Percentiles rank a stretch among this genome's conserved stretches.
These are phyloP conservation scores for Mimumesa dahlbomi DNA, from an alignment of 2,888 invertebrate genomes.

Conservation along the genomic window DNA sequence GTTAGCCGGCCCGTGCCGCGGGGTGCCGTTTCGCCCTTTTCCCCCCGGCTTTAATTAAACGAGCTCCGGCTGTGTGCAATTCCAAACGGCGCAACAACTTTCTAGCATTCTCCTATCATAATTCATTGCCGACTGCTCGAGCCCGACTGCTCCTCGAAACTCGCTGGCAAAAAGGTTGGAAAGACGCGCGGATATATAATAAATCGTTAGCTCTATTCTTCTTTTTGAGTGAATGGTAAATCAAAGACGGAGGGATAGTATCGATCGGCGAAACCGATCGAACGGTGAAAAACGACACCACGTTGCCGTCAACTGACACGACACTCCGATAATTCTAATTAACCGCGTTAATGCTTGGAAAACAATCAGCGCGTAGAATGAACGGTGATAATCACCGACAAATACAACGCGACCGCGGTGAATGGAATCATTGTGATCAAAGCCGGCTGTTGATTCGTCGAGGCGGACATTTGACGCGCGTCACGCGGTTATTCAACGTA, in stretches of 20 bases:
- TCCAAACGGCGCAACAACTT: not conserved
- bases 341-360: not conserved
- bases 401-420: not conserved
- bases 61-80: constrained; percentile 3
- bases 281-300: constrained; percentile 1
- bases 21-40: too few relatives aligned
- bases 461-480: not conserved
- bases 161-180: too few relatives aligned
- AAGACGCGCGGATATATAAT: too few relatives aligned
- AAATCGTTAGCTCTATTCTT: too few relatives aligned
- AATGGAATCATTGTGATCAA: not conserved
- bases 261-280: too few relatives aligned
- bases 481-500: too few relatives aligned
- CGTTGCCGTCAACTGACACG: not conserved
- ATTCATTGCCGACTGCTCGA: not conserved
- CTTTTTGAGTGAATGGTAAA: too few relatives aligned
- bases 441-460: not conserved
- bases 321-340: not conserved
- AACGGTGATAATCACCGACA: not conserved
- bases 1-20: constrained; percentile 6
- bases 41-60: constrained; percentile 53
- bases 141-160: not conserved
- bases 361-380: not conserved
- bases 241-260: too few relatives aligned
- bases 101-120: not conserved